These are phyloP conservation scores for Siphamia tubifer DNA, from an alignment of 2,113 vertebrate genomes.

Conservation along the genomic window DNA sequence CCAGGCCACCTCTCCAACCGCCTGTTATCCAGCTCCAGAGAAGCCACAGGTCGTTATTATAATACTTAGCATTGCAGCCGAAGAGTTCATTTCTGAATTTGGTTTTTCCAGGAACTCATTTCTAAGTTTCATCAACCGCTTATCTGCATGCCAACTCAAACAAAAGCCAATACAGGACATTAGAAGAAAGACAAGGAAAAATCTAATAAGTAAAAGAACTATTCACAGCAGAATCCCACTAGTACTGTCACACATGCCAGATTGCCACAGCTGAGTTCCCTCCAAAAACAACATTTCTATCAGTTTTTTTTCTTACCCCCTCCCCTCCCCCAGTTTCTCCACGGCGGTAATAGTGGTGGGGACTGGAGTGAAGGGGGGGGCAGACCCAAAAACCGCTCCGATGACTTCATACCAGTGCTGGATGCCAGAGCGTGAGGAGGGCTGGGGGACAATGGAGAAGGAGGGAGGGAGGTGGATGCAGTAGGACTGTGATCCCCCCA, in stretches of 20 bases:
- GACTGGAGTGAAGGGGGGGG: not conserved
- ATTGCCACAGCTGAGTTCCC: not conserved
- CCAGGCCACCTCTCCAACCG: not conserved
- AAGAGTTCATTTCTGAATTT: slow-evolving; percentile 24
- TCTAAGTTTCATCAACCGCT: slow-evolving; percentile 19
- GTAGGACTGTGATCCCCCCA: not conserved
- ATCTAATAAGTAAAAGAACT: not conserved
- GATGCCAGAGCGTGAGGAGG: slow-evolving; percentile 49
- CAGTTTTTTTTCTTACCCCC: slow-evolving; percentile 9
- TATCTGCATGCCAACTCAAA: slow-evolving; percentile 18
- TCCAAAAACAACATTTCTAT: slow-evolving; percentile 25
- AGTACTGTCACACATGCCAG: not conserved
- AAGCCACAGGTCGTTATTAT: slow-evolving; percentile 31
- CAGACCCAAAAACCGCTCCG: slow-evolving; percentile 23
- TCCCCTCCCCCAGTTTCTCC: slow-evolving; percentile 57
- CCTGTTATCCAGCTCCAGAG: slow-evolving; percentile 1
- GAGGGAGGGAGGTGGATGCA: slow-evolving; percentile 39
- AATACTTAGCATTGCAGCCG: not conserved
- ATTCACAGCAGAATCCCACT: slow-evolving; percentile 15
- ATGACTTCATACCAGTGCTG: slow-evolving; percentile 63
- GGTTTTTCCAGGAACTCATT: slow-evolving; percentile 25
- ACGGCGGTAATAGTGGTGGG: slow-evolving; percentile 4
- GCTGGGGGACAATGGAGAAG: slow-evolving; percentile 25
- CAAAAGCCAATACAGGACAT: not conserved
- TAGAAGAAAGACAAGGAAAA: not conserved